Evolutionary conservation across 2,113 vertebrate genomes (phyloP).

Genomic region (Megaptera novaeangliae): DNA sequence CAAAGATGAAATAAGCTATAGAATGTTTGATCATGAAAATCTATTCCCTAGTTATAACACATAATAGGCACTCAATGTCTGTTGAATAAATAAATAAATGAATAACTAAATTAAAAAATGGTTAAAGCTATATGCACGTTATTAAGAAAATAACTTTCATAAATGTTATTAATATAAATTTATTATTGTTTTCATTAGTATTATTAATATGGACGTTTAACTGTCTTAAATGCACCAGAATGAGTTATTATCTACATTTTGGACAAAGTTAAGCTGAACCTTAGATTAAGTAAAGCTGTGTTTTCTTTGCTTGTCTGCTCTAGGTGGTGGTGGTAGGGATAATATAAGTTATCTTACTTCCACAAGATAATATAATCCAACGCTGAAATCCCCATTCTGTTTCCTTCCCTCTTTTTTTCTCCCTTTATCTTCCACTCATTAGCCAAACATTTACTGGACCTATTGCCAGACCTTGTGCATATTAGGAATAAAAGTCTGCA

Average conservation of each 20-base stretch:
- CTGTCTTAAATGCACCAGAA: not conserved
- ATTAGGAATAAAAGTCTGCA: not conserved
- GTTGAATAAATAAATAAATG: not conserved
- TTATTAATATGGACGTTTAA: not conserved
- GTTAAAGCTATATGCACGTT: not conserved
- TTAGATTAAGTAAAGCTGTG: not conserved
- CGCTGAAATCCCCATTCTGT: not conserved
- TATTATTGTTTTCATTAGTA: not conserved
- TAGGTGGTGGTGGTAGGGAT: not conserved
- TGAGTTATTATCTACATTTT: not conserved
- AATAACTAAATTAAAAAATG: not conserved
- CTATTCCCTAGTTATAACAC: not conserved
- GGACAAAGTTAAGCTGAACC: not conserved
- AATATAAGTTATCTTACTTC: not conserved
- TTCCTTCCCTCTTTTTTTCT: not conserved
- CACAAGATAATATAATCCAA: not conserved
- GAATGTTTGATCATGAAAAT: not conserved
- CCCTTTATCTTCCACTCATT: not conserved
- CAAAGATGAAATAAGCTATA: not conserved
- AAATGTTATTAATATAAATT: not conserved
- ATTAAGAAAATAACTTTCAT: not conserved
- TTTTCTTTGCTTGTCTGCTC: not conserved
- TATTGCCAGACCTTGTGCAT: not conserved
- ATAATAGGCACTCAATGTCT: not conserved
- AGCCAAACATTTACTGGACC: not conserved